Evolutionary conservation across 2,797 vertebrate species (phyloP), one percentile per base, ranked within the genome.

Genomic region (Mormyrops attenuatus): DNA sequence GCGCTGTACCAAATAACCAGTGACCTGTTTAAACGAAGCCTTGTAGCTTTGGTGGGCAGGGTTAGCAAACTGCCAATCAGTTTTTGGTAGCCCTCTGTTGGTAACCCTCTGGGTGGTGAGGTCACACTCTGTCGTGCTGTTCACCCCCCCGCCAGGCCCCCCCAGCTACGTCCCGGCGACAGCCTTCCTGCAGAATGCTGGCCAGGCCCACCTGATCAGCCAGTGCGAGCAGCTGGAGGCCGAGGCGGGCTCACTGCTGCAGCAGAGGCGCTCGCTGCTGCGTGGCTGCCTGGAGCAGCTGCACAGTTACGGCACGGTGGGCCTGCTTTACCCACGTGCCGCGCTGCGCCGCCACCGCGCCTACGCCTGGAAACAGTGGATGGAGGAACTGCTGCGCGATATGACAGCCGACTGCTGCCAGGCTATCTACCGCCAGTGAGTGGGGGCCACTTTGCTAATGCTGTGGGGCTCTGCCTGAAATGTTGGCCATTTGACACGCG

Each of bases 91-190:
- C 17, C 15, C 30, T 60, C 53, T 44, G 20, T 5, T 30, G 26
- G 26, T 30, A 30, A 30, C 26, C 26, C 26, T 30, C 26, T 30
- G 34, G 17, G 63, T 0, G 3, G 53, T 1, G 20, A 49, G 47
- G 7, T 13, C 77, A 5, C 26, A 8, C 26, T 9, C 20, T n/a
- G 4, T 63, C 50, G 0, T 63, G 17, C 50, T 90, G 2, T 88
- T 47, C 34, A 17, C 17, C 7, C 7, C 91, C 90, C 92, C 55
- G 85, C 11, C 88, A 99, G 99, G 99, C 91, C 98, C 99, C 50
- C 99, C 99, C 0, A 99, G 98, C 94, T 99, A 99, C 0, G 97
- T 99, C 0, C 99, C 99, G 26, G 99, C 99, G 2, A 99, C 98
- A 34, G 95, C 97, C 3, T 99, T 99, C 93, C 95, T 99, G 87